Evolutionary conservation across 2,888 invertebrate genomes (phyloP).

Genomic region (Dolichopus griseipennis): DNA sequence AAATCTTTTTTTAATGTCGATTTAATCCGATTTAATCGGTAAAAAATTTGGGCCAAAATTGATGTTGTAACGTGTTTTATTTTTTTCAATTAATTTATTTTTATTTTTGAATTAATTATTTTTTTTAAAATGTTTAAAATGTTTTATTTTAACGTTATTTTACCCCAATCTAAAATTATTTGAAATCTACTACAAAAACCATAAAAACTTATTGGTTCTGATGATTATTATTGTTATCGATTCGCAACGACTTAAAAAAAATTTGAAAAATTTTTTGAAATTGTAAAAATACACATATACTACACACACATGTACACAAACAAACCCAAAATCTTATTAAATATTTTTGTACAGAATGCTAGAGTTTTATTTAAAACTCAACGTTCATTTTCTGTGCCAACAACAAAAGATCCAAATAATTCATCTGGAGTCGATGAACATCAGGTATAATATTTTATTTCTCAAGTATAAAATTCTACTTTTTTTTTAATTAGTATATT

Average conservation of each 20-base stretch:
- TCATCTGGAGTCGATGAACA: conserved; percentile 42
- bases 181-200: background rate
- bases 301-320: background rate
- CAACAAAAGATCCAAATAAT: conserved; percentile 63
- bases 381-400: conserved; percentile 86
- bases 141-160: conserved; percentile 7
- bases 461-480: too few relatives aligned
- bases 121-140: background rate
- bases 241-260: conserved; percentile 8
- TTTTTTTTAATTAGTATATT: too few relatives aligned
- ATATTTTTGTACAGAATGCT: conserved; percentile 46
- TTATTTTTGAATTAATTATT: background rate
- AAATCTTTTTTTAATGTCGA: too few relatives aligned
- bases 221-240: too few relatives aligned
- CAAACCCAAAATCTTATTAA: conserved; percentile 21
- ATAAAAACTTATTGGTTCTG: background rate
- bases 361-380: conserved; percentile 84
- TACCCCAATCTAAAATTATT: background rate
- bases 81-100: too few relatives aligned
- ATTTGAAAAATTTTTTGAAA: conserved; percentile 12
- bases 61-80: too few relatives aligned
- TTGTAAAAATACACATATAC: conserved; percentile 11
- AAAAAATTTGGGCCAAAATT: too few relatives aligned
- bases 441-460: conserved; percentile 30
- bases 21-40: too few relatives aligned